Evolutionary conservation across 2,113 vertebrate genomes (phyloP).

Genomic region (Gavialis gangeticus): DNA sequence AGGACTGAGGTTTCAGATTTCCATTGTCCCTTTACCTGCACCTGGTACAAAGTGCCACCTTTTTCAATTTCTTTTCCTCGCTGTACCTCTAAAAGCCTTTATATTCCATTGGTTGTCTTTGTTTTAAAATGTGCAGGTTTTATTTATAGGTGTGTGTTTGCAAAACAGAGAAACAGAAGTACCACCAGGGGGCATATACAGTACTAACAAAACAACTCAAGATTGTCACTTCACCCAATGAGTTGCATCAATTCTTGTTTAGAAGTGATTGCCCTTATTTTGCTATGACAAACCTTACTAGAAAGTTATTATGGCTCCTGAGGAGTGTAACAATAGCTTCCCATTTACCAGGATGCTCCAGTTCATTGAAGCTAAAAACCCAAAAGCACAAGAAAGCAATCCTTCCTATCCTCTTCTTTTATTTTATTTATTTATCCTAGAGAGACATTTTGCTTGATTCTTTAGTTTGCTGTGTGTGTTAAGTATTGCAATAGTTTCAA

Average conservation of each 20-base stretch:
- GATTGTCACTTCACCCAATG: neutral
- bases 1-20: neutral
- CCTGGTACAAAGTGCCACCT: neutral
- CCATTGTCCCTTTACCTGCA: neutral
- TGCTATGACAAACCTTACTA: constrained; percentile 2
- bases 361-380: neutral
- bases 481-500: too few relatives aligned
- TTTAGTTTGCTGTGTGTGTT: neutral
- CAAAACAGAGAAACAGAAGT: neutral
- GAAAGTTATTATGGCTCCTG: neutral
- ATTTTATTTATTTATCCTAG: neutral
- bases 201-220: constrained; percentile 51
- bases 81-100: neutral
- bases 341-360: neutral
- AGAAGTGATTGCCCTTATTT: neutral
- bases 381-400: neutral
- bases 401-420: neutral
- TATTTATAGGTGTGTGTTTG: accelerated
- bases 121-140: neutral
- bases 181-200: constrained; percentile 69
- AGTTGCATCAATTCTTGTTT: neutral
- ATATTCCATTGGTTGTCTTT: neutral
- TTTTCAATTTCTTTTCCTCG: neutral
- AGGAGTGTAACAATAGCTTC: neutral
- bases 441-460: neutral